Conservation (phyloP, 1,140 invertebrate species). For the Drepana arcuata region DNA sequence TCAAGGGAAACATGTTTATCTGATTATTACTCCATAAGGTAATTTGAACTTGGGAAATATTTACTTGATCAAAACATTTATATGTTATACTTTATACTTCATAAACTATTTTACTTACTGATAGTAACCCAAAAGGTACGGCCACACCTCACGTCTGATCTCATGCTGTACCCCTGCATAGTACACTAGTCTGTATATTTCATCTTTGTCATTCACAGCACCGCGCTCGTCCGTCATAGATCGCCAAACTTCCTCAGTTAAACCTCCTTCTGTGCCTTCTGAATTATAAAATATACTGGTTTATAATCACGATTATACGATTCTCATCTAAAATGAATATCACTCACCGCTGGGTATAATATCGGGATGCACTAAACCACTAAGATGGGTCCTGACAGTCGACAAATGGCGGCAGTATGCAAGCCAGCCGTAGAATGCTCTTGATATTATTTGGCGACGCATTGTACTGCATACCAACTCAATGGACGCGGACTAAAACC, state of each 20-base stretch:
- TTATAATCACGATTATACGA: too few species aligned
- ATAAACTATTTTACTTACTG: slow-evolving; percentile 43
- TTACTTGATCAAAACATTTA: too few species aligned
- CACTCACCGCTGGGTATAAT: slow-evolving; percentile 75
- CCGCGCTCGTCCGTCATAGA: slow-evolving; percentile 74
- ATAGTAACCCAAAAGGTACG: slow-evolving; percentile 91
- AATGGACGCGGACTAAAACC: slow-evolving; percentile 71
- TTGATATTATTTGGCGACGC: slow-evolving; percentile 93
- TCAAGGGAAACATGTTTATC: too few species aligned
- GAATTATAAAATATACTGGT: slow-evolving; percentile 1
- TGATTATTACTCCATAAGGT: too few species aligned
- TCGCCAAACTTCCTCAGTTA: slow-evolving; percentile 81
- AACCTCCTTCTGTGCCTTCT: slow-evolving; percentile 74
- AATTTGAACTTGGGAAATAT: too few species aligned
- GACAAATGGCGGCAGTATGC: slow-evolving; percentile 93
- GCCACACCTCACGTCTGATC: slow-evolving; percentile 90
- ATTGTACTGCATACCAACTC: slow-evolving; percentile 93
- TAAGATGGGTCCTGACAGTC: slow-evolving; percentile 92
- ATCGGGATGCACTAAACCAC: slow-evolving; percentile 85
- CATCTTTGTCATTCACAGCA: slow-evolving; percentile 74
- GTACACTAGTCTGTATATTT: slow-evolving; percentile 88
- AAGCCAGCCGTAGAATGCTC: slow-evolving; percentile 97
- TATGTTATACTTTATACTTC: too few species aligned
- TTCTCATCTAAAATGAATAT: neutral
- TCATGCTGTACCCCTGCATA: slow-evolving; percentile 88